Evolutionary conservation across 2,113 vertebrate genomes (phyloP).

Genomic region (Atrichornis clamosus): DNA sequence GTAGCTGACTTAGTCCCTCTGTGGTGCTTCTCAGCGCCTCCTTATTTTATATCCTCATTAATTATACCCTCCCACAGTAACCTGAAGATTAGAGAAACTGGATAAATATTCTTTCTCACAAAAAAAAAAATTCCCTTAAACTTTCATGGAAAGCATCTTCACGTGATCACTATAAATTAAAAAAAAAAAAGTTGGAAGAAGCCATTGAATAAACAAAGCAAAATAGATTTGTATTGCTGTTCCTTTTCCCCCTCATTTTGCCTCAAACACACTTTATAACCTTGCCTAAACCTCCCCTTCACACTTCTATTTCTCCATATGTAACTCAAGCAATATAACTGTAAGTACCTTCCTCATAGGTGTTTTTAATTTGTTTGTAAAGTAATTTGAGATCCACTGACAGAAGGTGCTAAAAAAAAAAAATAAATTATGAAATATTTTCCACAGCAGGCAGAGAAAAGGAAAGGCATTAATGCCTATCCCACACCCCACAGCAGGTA

Average conservation of each 20-base stretch:
- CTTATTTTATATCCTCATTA: background rate
- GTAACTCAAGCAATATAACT: background rate
- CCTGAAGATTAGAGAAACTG: background rate
- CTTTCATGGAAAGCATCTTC: background rate
- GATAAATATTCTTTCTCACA: background rate
- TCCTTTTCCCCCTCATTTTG: background rate
- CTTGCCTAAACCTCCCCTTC: background rate
- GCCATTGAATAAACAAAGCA: background rate
- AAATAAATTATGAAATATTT: background rate
- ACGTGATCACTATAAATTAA: background rate
- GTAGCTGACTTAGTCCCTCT: background rate
- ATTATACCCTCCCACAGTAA: background rate
- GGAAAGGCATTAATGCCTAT: background rate
- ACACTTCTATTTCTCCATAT: background rate
- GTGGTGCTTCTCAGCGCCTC: background rate
- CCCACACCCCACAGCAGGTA: background rate
- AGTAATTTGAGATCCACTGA: constrained; percentile 3
- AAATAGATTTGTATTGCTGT: background rate
- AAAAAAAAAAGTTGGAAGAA: background rate
- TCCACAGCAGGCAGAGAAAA: background rate
- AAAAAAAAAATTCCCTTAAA: background rate
- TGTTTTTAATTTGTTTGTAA: constrained; percentile 41
- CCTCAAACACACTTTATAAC: background rate
- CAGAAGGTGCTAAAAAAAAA: background rate
- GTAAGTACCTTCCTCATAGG: background rate